These are phyloP conservation scores for Manduca sexta DNA, from an alignment of 1,140 invertebrate species.

Conservation along the genomic window DNA sequence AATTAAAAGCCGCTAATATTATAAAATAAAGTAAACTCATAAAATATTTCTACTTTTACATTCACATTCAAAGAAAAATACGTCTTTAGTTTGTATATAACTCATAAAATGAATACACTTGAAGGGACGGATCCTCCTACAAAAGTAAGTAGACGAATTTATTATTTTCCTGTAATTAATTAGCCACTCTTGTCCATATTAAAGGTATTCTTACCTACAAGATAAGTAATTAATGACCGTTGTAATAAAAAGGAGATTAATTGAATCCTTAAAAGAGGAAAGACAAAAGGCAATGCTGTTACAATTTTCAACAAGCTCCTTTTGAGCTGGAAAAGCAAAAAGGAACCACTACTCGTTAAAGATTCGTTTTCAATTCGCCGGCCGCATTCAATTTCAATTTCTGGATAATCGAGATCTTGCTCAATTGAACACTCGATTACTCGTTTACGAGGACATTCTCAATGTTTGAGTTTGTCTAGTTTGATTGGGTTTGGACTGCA, in stretches of 20 bases:
- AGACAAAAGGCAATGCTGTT: slow-evolving; percentile 14
- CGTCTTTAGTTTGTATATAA: no score
- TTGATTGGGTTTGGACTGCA: slow-evolving; percentile 66
- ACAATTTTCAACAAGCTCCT: slow-evolving; percentile 11
- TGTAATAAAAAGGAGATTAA: slow-evolving; percentile 7
- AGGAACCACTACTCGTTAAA: slow-evolving; percentile 27
- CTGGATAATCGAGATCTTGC: slow-evolving; percentile 69
- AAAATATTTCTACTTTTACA: no score
- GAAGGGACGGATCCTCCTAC: no score
- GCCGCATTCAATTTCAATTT: slow-evolving; percentile 65
- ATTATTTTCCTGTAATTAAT: slow-evolving; percentile 9
- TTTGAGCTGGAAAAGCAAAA: slow-evolving; percentile 13
- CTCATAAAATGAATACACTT: no score
- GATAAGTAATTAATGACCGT: slow-evolving; percentile 4
- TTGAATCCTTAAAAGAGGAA: slow-evolving; percentile 5
- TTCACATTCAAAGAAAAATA: no score
- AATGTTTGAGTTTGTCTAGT: slow-evolving; percentile 63
- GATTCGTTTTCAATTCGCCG: slow-evolving; percentile 56
- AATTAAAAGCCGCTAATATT: no score
- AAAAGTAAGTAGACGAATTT: not conserved
- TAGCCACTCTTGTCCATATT: slow-evolving; percentile 1
- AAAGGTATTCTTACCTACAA: slow-evolving; percentile 7
- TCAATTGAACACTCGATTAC: slow-evolving; percentile 71
- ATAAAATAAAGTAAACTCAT: no score
- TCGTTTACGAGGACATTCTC: slow-evolving; percentile 61